phyloP scores from a whole-genome alignment of 2,888 invertebrate species.

The Aquatica leii region DNA sequence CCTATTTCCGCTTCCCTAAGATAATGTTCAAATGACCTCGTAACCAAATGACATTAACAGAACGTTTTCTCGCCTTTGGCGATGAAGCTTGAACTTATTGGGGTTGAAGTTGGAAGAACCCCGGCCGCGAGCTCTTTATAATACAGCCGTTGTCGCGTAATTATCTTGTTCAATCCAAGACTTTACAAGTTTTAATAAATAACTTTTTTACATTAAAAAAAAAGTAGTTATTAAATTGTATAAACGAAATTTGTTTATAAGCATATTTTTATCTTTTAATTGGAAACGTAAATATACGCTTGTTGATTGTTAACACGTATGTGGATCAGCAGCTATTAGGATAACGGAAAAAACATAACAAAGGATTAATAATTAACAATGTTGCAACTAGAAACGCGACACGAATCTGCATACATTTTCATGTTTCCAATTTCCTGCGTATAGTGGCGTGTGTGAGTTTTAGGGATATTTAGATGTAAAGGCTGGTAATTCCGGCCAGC shows the following conservation, averaged over 20 bases:
- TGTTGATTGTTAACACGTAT: background rate
- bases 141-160: conserved; percentile 46
- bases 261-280: no score
- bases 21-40: conserved; percentile 53
- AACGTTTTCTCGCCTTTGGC: conserved; percentile 48
- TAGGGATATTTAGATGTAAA: conserved; percentile 45
- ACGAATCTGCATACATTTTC: conserved; percentile 48
- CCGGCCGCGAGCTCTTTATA: conserved; percentile 38
- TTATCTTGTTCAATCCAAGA: conserved; percentile 44
- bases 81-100: conserved; percentile 43
- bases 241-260: background rate
- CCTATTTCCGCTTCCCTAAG: conserved; percentile 52
- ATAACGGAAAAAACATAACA: conserved; percentile 17
- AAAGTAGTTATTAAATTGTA: no score
- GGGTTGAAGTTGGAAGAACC: conserved; percentile 29
- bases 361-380: conserved; percentile 27
- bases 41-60: conserved; percentile 55
- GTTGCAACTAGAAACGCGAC: conserved; percentile 23
- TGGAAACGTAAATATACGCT: background rate
- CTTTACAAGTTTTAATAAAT: conserved; percentile 47
- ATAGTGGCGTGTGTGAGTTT: conserved; percentile 42
- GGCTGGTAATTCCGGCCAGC: conserved; percentile 49
- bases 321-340: background rate
- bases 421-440: conserved; percentile 58
- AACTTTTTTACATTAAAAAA: conserved; percentile 21